Evolutionary conservation across 1,140 invertebrate genomes (phyloP).

Genomic region (Drosophila jambulina): DNA sequence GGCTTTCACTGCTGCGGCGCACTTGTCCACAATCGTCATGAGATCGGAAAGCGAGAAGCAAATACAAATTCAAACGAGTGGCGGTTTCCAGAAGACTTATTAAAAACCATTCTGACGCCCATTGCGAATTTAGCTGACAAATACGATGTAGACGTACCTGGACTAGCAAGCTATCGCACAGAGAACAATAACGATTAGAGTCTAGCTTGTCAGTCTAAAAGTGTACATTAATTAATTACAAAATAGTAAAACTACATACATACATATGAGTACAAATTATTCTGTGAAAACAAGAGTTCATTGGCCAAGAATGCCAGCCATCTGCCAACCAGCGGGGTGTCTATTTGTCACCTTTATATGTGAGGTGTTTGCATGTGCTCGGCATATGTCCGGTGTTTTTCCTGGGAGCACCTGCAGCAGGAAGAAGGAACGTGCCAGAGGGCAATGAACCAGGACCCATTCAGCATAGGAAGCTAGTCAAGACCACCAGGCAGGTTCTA

Average conservation of each 20-base stretch:
- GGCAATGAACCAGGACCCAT: constrained; percentile 27
- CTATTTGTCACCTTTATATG: constrained; percentile 7
- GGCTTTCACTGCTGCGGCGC: neutral
- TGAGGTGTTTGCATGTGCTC: neutral
- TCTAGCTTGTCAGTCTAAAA: neutral
- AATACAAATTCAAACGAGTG: neutral
- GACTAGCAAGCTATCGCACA: neutral
- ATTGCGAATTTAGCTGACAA: constrained; percentile 6
- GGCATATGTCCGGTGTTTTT: constrained; percentile 22
- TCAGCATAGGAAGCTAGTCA: constrained; percentile 1
- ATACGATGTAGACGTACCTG: neutral
- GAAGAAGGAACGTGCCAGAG: constrained; percentile 25
- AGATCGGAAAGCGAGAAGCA: neutral
- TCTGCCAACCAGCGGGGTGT: neutral
- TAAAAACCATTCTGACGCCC: constrained; percentile 3
- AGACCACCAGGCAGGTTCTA: neutral
- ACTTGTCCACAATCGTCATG: constrained; percentile 1
- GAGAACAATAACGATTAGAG: neutral
- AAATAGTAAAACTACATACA: neutral
- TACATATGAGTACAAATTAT: neutral
- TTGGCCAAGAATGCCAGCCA: neutral
- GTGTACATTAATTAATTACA: neutral
- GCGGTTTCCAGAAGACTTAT: too few species aligned
- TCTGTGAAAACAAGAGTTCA: constrained; percentile 5
- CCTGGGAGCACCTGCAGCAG: constrained; percentile 22